Base-by-base conservation (phyloP, 1,140 invertebrate species). In the Pseudomyrmex concolor region DNA sequence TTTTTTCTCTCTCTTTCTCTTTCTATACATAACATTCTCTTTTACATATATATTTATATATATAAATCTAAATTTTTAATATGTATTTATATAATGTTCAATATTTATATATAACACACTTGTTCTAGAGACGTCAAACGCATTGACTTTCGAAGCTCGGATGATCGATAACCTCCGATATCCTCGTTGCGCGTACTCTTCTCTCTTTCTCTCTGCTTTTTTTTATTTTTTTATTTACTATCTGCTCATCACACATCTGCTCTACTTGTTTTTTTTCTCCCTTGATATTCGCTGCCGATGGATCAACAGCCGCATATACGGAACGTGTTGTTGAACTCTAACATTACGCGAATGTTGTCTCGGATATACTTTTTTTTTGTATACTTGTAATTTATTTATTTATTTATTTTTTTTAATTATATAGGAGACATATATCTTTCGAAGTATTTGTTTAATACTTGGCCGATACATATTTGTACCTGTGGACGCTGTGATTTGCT, bases 61-160 rank as follows among this genome's bases (percentile, higher is more conserved):
- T 86, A 87, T 82, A 87, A 87, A 88, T 88, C 85, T 86, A 86
- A 84, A 86, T 86, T 73, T 87, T 60, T 57, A 77, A 66, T 84
- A 87, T 86, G 51, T 87, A 87, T 87, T 87, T 34, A 34, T 34
- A 81, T 88, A 88, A 88, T 88, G 74, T 86, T 88, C 74, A 88
- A 34, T 88, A 88, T 88, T 84, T 84, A 82, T 87, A 78, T 86
- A 82, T 87, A 88, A 87, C 83, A 86, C 84, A 85, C 84, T 85
- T 74, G 85, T 86, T 66, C 85, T 85, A 85, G 60, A 86, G 60
- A 86, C 68, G 50, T 64, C 62, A 80, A 84, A 73, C 83, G 78
- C 70, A 63, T 74, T 72, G 70, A 80, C 64, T 78, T 78, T 80
- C 54, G 76, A 73, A 74, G 68, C 70, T 74, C 78, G 70, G 68